Evolutionary conservation across 2,888 invertebrate species (phyloP), one percentile per base, ranked within the genome.

Genomic region (Drosophila anceps): DNA sequence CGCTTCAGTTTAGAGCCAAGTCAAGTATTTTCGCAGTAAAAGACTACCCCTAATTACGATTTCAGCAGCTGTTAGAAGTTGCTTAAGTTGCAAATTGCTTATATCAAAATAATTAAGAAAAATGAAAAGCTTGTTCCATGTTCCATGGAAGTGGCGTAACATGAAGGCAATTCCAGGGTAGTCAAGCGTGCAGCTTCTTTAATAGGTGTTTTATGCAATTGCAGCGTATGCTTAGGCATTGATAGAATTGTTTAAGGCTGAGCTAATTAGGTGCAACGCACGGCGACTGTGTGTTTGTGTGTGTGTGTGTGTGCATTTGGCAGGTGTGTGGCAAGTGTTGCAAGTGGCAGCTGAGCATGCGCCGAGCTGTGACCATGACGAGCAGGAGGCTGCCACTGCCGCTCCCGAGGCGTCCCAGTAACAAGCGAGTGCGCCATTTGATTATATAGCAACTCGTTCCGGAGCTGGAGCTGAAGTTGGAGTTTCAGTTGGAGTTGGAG

Each of bases 311-410:
- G 29, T 4, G 53, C 24, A 24, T 27, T 27, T 27, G 46, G 46
- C 46, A 46, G 46, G 48, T 48, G 29, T 57, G 72, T 59, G 73
- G 69, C 69, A 67, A 24, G 29, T 74, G 37, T 31, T 29, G 51
- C 53, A 60, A n/a, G 39, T 39, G 39, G 60, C 60, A 53, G 31
- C 10, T 65, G 67, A 48, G 68, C 73, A 76, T 64, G 83, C 79
- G 85, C 48, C 80, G 84, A 84, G 72, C 81, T 86, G 88, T 85
- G 86, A 88, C 86, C 88, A 80, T 50, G 48, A 50, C 51, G 37
- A 66, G 63, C 44, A 15, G 77, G 63, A 50, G 31, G 68, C 53
- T 54, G 33, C 62, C 37, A 10, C 39, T 33, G 8, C 37, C 43
- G 10, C 48, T 50, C 51, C 64, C 53, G 61, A 67, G 61, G 65